Evolutionary conservation across 2,888 invertebrate species (phyloP), one percentile per base, ranked within the genome.

Genomic region (Branchipolynoe longqiensis): DNA sequence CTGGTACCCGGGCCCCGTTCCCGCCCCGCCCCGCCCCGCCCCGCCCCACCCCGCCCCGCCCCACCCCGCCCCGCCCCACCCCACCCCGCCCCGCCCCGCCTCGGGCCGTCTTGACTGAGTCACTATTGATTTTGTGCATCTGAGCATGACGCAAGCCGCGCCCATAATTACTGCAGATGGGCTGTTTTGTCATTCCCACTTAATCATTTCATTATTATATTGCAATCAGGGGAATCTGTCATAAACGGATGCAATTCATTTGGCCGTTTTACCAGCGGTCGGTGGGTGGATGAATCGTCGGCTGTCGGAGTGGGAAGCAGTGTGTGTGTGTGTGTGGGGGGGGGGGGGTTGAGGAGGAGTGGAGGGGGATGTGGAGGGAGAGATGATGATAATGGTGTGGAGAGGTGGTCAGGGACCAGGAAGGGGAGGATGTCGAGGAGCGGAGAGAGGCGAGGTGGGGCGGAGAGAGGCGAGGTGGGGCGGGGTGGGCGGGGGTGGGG

Each of bases 141-240:
- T 69, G 36, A 69, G 69, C 69, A 38, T 69, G 69, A 38, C 22
- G 36, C 38, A 38, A 22, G 25, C 69, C 25, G 69, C 36, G 33
- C 69, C 62, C 69, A 38, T 69, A 69, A 69, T 69, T 69, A 69
- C 69, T 69, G 69, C 36, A 69, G 69, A 69, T 69, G 69, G 36
- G 69, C 33, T 69, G 69, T 69, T 69, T 69, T 69, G 69, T 69
- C 69, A 69, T 69, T 69, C 36, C 38, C 69, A 69, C 69, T 69
- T 69, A 69, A 69, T 69, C 69, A 69, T 69, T 69, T 69, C 69
- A 69, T 69, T 69, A 69, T 69, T 69, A 69, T 69, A 69, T 69
- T 69, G 38, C 69, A 69, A 69, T 69, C 69, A 69, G 33, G 69
- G n/a, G 69, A 69, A 69, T 69, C 69, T 69, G 69, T 69, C 69